Percentiles rank a stretch among this genome's conserved stretches.
Conservation (phyloP, 2,888 invertebrate genomes). For the Diachrysia chrysitis region DNA sequence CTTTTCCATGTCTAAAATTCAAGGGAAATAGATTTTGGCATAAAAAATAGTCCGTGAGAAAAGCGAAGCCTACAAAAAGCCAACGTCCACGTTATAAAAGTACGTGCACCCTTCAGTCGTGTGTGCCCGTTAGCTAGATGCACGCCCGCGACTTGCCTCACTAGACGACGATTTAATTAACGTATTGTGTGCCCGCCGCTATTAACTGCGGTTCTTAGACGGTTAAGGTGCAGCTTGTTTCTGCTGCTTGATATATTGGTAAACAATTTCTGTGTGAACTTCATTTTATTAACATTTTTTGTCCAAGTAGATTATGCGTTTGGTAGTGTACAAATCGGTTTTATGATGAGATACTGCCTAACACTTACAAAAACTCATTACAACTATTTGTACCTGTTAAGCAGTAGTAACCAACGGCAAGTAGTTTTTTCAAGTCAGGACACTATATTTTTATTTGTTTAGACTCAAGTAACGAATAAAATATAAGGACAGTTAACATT, state of each 20-base stretch:
- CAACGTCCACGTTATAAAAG: slow-evolving; percentile 50
- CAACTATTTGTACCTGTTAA: too few species aligned
- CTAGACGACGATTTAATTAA: slow-evolving; percentile 87
- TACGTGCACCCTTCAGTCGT: slow-evolving; percentile 55
- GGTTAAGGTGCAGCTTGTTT: slow-evolving; percentile 49
- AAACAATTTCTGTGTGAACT: not conserved
- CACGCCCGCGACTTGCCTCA: slow-evolving; percentile 76
- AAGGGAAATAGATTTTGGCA: not conserved
- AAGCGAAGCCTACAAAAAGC: slow-evolving; percentile 33
- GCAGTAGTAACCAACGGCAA: too few species aligned
- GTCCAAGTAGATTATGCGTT: too few species aligned
- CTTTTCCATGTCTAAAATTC: too few species aligned
- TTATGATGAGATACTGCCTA: too few species aligned
- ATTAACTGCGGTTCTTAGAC: slow-evolving; percentile 73
- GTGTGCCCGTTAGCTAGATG: slow-evolving; percentile 83
- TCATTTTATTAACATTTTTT: too few species aligned
- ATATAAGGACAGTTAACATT: too few species aligned
- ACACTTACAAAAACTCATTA: too few species aligned
- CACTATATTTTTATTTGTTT: too few species aligned
- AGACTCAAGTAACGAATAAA: too few species aligned
- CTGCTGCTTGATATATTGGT: not conserved
- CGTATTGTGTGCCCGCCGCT: slow-evolving; percentile 83
- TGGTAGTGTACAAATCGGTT: too few species aligned
- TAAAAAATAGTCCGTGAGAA: slow-evolving; percentile 43
- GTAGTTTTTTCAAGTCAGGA: too few species aligned